phyloP scores from a whole-genome alignment of 2,797 vertebrate species.

The Falco cherrug region DNA sequence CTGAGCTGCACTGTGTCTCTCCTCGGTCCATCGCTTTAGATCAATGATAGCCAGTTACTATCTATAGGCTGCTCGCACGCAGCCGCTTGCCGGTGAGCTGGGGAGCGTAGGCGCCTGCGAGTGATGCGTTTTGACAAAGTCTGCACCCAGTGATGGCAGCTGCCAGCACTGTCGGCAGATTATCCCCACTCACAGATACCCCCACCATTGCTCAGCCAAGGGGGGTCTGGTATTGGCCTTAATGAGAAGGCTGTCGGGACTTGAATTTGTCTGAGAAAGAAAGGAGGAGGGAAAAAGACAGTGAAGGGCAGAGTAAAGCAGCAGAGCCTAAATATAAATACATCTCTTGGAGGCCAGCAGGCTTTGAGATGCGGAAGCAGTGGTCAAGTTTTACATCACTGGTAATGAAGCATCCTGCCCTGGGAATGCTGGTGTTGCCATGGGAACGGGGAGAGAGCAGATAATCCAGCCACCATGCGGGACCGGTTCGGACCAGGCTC shows the following conservation, averaged over 20 bases:
- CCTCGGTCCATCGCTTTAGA: neutral
- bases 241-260: neutral
- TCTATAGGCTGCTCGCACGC: neutral
- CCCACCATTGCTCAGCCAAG: accelerated
- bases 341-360: neutral
- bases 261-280: neutral
- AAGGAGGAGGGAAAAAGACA: neutral
- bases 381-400: neutral
- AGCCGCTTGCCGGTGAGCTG: neutral
- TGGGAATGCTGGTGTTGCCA: constrained; percentile 15
- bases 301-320: neutral
- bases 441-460: neutral
- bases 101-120: accelerated
- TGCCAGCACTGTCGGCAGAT: accelerated
- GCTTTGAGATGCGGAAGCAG: neutral
- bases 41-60: neutral
- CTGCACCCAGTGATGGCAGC: neutral
- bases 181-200: neutral
- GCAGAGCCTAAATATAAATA: neutral
- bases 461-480: accelerated
- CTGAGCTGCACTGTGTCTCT: neutral
- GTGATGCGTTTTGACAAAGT: neutral
- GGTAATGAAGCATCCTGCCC: neutral
- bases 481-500: neutral
- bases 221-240: neutral